Percentiles rank a stretch among this genome's conserved stretches.
Conservation (phyloP, 1,140 invertebrate species). For the Bombus ignitus region DNA sequence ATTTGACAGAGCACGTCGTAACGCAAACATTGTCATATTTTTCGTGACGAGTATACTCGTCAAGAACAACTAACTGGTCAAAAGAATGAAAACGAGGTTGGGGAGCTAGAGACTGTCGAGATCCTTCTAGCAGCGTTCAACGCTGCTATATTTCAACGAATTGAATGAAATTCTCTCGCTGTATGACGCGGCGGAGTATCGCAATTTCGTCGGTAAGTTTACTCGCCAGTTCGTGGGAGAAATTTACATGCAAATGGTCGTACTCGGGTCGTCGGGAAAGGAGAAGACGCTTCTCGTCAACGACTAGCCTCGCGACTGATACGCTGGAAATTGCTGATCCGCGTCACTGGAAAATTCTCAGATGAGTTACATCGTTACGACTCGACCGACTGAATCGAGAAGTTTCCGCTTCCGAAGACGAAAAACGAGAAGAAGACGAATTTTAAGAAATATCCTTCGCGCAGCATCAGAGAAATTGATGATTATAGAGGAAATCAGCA, state of each 20-base stretch:
- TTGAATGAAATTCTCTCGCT: neutral
- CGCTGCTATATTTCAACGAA: neutral
- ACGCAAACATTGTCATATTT: too few species aligned
- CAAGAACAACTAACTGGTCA: too few species aligned
- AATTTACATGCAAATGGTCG: constrained; percentile 32
- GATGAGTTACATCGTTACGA: neutral
- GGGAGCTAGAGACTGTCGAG: neutral
- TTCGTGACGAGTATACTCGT: too few species aligned
- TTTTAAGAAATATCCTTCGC: neutral
- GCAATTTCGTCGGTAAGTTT: neutral
- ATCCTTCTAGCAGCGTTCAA: too few species aligned
- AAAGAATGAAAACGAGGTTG: too few species aligned
- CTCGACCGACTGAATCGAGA: neutral
- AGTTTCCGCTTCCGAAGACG: too few species aligned
- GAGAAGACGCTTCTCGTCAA: neutral
- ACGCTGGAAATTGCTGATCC: neutral
- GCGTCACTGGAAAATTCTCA: neutral
- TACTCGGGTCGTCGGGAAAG: neutral
- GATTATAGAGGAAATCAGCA: constrained; percentile 4
- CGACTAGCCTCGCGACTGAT: neutral
- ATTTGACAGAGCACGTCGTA: too few species aligned
- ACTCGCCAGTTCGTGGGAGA: neutral
- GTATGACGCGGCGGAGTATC: neutral
- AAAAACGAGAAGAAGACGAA: neutral
- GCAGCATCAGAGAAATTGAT: neutral